These are phyloP conservation scores for Phlogophora meticulosa DNA, from an alignment of 2,888 invertebrate species.

Conservation along the genomic window DNA sequence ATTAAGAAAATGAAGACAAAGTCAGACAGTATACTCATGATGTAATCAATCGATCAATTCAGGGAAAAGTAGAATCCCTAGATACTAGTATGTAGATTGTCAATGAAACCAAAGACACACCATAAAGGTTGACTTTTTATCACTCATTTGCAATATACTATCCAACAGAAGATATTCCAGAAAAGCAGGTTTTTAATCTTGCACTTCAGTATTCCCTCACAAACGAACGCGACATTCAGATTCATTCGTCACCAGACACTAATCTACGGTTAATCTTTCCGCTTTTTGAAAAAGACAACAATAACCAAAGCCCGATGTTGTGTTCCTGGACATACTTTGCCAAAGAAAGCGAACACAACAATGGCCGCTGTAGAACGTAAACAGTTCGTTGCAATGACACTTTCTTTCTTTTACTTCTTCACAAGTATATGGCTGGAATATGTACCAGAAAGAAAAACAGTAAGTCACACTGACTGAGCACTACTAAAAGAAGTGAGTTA, in stretches of 20 bases:
- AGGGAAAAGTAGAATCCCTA: background rate
- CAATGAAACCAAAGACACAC: background rate
- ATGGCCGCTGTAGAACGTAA: conserved; percentile 53
- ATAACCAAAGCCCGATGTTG: conserved; percentile 40
- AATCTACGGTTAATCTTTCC: conserved; percentile 10
- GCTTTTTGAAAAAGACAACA: background rate
- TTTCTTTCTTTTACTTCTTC: conserved; percentile 66
- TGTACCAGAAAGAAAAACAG: background rate
- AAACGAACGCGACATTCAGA: conserved; percentile 9
- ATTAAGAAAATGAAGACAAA: background rate
- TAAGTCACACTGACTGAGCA: no score
- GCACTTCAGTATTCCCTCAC: background rate
- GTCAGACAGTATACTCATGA: background rate
- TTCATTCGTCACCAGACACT: conserved; percentile 15
- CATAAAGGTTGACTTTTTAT: background rate
- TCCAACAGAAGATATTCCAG: background rate
- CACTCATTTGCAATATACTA: background rate
- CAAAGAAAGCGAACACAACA: conserved; percentile 67
- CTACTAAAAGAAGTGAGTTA: no score
- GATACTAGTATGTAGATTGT: background rate
- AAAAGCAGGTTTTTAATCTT: background rate
- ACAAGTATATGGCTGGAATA: conserved; percentile 18
- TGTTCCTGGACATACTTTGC: conserved; percentile 44
- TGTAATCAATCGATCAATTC: background rate
- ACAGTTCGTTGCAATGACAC: conserved; percentile 51